Evolutionary conservation across 2,113 vertebrate genomes (phyloP), one percentile per base, ranked within the genome.

Genomic region (Notothenia rossii): DNA sequence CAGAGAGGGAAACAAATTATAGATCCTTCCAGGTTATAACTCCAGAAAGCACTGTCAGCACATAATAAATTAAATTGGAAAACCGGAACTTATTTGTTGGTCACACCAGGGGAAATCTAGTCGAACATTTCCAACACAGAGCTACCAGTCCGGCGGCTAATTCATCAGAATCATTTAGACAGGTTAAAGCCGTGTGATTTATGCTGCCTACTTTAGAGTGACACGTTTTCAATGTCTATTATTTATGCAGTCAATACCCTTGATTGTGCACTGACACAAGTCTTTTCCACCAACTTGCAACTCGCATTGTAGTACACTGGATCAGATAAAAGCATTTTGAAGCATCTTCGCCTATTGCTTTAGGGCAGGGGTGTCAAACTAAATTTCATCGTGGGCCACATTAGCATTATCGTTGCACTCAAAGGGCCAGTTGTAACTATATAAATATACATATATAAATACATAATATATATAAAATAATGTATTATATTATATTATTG

Each of bases 31-130:
- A 65, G 58, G 73, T 73, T 74, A 65, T 76, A 59, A 83, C 81
- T 84, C 79, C 29, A 75, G 84, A 77, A 55, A 15, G 81, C 84
- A n/a, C 49, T 74, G 86, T 91, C 89, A 84, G 90, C 89, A 86
- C 18, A 73, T 81, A 68, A 40, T 65, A 67, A 58, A 65, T n/a
- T 70, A 36, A 18, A 85, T 76, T 72, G 64, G 58, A 87, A 88
- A 80, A 29, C 67, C 59, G 63, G 25, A 43, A 70, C 13, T 36
- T 75, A 62, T 78, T 79, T 75, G 72, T 77, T 83, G 45, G 80
- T 55, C 53, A 53, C 85, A 68, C 77, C 62, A 40, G 64, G 67
- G 81, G 61, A 79, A 86, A 86, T 86, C 67, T 71, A 14, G 36
- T 72, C 54, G 46, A 46, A 20, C 55, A 10, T 68, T 69, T 72